Evolutionary conservation across 2,888 invertebrate species (phyloP), one percentile per base, ranked within the genome.

Genomic region (Acanthosepion lycidas): DNA sequence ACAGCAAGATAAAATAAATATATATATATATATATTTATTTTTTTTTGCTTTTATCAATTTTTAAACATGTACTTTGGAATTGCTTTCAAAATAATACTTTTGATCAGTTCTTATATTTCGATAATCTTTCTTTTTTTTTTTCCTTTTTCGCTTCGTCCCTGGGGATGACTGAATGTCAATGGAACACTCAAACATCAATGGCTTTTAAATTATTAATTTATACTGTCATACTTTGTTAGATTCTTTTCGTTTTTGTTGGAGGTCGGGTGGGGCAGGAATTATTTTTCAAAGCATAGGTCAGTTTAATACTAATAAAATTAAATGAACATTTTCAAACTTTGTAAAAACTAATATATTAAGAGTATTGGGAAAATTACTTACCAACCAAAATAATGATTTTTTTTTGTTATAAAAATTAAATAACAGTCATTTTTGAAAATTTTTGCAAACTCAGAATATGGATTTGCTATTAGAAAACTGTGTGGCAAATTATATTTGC

Each of bases 101-200:
- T 78, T 78, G 3, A 78, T n/a, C 15, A 78, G n/a, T n/a, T 78
- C n/a, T n/a, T n/a, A 78, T 78, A 78, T n/a, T 78, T n/a, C 9
- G n/a, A 78, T 78, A 78, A n/a, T 9, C n/a, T 78, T 78, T n/a
- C 78, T 78, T 78, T 78, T n/a, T 78, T 78, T 78, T 78, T n/a
- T 78, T 78, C n/a, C 78, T 78, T 78, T 78, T 78, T 78, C 78
- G n/a, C 15, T 78, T 78, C 12, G 78, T 78, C 78, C 78, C n/a
- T n/a, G 78, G n/a, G 78, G 78, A 78, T 78, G 78, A 78, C 78
- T 78, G 78, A n/a, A 78, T 78, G 78, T 78, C n/a, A 12, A 12
- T 78, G 78, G n/a, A n/a, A n/a, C n/a, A 78, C 78, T n/a, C 78
- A 78, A 78, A 78, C 78, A 78, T 78, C n/a, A 78, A 78, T 78